Evolutionary conservation across 2,797 vertebrate species (phyloP).

Genomic region (Sebastes reedi): DNA sequence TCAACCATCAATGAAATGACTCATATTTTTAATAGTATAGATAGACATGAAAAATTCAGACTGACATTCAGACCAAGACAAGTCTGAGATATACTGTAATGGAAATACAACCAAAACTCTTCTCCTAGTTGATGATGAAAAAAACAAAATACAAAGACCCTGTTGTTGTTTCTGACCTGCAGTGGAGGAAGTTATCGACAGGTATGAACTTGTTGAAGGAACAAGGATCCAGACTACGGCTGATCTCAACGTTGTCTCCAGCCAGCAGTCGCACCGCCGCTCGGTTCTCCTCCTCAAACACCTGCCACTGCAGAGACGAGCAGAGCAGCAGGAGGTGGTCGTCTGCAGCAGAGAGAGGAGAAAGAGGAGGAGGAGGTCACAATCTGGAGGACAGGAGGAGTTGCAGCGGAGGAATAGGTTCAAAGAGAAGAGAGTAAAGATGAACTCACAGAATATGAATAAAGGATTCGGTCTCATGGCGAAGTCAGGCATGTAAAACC

Average conservation of each 20-base stretch:
- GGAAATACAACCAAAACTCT: neutral
- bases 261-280: constrained; percentile 69
- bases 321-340: constrained; percentile 84
- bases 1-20: neutral
- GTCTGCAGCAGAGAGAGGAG: constrained; percentile 58
- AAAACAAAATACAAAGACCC: neutral
- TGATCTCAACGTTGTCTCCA: constrained; percentile 82
- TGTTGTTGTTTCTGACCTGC: constrained; percentile 63
- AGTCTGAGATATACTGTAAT: neutral
- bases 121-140: neutral
- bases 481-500: constrained; percentile 86
- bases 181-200: constrained; percentile 79
- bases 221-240: constrained; percentile 75
- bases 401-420: neutral
- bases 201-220: constrained; percentile 78
- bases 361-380: neutral
- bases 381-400: neutral
- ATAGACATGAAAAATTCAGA: neutral
- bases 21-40: neutral
- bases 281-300: constrained; percentile 83
- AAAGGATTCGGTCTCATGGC: constrained; percentile 80
- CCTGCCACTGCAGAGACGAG: constrained; percentile 85
- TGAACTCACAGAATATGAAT: constrained; percentile 83
- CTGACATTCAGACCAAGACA: neutral
- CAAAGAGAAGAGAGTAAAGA: neutral